Base-by-base conservation (phyloP, 2,797 vertebrate genomes). In the Mormyrus hasselquistii region DNA sequence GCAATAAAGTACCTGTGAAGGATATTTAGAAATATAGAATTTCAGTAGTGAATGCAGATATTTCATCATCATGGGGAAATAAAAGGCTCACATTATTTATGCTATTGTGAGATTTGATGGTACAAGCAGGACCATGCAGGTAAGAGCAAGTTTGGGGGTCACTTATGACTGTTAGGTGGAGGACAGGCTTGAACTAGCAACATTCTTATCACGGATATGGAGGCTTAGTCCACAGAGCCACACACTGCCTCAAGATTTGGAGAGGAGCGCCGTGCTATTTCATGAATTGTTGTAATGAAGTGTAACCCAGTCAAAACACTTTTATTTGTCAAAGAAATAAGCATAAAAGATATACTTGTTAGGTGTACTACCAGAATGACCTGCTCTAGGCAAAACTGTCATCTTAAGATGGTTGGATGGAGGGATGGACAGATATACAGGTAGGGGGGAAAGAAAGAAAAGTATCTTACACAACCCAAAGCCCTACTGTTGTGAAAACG, bases 381-480 rank as follows among this genome's bases (percentile, higher is more conserved):
- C 7, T 22, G 4, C 29, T 73, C 69, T 73, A 38, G 10, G 69
- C n/a, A n/a, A 79, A 79, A n/a, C 8, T 41, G 41, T 73, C 29
- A 73, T 79, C 76, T 79, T 41, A 47, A 47, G 38, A 79, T 79
- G 41, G 34, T 19, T 19, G 73, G 73, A 79, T n/a, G 41, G 73
- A 44, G 3, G 73, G 38, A 76, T 1, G 16, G 38, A 41, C 4
- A 14, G 14, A 47, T 79, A 16, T 16, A 79, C 34, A 55, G 22
- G 14, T 34, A 29, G 16, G 16, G 52, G 7, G 16, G 29, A 19
- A 59, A 59, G 65, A 86, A 53, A 1, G 52, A 88, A 57, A 12
- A 57, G 55, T 4, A 57, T 97, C 98, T 98, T 95, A 99, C 98
- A 98, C 97, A 90, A 96, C 93, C 97, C 97, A 98, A 62, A 99